Percentiles rank a stretch among this genome's conserved stretches.
Conservation (phyloP, 2,888 invertebrate genomes). For the Leptura quadrifasciata region DNA sequence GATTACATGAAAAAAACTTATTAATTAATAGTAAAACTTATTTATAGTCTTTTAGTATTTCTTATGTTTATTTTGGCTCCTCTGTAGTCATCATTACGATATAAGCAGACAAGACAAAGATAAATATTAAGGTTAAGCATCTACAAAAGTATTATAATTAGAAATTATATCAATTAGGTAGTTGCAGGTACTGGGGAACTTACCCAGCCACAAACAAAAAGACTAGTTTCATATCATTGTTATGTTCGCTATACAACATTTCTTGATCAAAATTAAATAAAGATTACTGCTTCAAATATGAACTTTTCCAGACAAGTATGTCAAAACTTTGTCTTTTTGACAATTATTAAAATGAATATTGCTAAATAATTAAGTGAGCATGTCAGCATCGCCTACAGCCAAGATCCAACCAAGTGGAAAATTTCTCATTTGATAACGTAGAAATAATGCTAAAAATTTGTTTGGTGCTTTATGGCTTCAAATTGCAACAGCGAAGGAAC, state of each 20-base stretch:
- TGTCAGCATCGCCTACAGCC: too few relatives aligned
- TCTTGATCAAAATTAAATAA: background rate
- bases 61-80: too few relatives aligned
- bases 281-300: background rate
- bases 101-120: background rate
- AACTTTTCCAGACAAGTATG: background rate
- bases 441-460: too few relatives aligned
- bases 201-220: constrained; percentile 50
- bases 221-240: constrained; percentile 47
- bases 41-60: background rate
- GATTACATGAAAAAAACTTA: background rate
- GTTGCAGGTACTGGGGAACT: constrained; percentile 24
- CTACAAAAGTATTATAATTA: background rate
- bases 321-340: constrained; percentile 1
- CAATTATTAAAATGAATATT: background rate
- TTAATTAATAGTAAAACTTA: constrained; percentile 9
- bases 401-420: too few relatives aligned
- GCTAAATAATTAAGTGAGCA: too few relatives aligned
- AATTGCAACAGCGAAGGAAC: too few relatives aligned
- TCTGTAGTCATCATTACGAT: background rate
- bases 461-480: too few relatives aligned
- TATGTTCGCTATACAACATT: constrained; percentile 41
- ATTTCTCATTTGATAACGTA: too few relatives aligned
- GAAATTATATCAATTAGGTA: background rate
- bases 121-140: background rate